Percentiles rank a stretch among this genome's conserved stretches.
Evolutionary conservation across 2,113 vertebrate genomes (phyloP).

Genomic region (Bambusicola thoracicus): DNA sequence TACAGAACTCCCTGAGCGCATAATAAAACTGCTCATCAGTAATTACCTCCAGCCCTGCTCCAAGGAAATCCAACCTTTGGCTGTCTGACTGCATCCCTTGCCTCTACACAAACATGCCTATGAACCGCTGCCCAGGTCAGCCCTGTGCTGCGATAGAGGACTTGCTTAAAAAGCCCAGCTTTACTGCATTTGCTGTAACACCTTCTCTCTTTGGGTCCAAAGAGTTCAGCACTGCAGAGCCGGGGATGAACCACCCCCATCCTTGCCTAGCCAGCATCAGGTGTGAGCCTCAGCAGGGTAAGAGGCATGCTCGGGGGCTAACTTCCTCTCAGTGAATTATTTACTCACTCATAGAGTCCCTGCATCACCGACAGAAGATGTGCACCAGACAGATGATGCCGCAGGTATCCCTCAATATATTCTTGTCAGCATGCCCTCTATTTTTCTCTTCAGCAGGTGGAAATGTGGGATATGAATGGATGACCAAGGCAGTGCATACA

Average conservation of each 20-base stretch:
- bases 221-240: background rate
- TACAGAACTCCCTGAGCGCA: background rate
- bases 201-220: rapidly evolving
- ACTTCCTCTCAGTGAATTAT: background rate
- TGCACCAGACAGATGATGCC: background rate
- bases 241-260: background rate
- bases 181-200: rapidly evolving
- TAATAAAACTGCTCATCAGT: background rate
- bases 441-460: background rate
- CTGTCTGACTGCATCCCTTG: background rate
- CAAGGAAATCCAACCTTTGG: background rate
- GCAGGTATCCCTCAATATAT: background rate
- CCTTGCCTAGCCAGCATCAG: rapidly evolving
- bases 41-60: background rate
- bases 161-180: background rate
- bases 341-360: background rate
- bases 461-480: rapidly evolving
- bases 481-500: rapidly evolving
- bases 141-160: background rate
- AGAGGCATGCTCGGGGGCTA: rapidly evolving
- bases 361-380: rapidly evolving
- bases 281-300: background rate
- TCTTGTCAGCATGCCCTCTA: background rate
- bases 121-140: background rate
- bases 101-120: background rate